Evolutionary conservation across 2,113 vertebrate species (phyloP).

Genomic region (Scortum barcoo): DNA sequence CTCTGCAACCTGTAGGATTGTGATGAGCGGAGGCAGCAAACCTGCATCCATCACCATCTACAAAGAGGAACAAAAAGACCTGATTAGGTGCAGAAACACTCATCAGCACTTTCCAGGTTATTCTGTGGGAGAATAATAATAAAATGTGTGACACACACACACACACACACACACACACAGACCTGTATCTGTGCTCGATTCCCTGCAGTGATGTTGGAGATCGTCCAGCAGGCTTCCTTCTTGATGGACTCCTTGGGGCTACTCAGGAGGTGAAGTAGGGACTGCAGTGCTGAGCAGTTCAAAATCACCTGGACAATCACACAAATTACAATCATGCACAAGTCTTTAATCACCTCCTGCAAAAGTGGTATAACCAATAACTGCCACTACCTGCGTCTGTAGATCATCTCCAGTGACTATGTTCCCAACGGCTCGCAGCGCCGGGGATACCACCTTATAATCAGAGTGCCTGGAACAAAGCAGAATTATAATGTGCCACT

Average conservation of each 20-base stretch:
- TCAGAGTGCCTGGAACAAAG: slow-evolving; percentile 91
- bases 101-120: neutral
- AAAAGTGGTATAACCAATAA: neutral
- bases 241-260: slow-evolving; percentile 99
- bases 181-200: slow-evolving; percentile 99
- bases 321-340: neutral
- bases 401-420: slow-evolving; percentile 98
- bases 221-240: slow-evolving; percentile 99
- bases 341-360: neutral
- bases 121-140: too few relatives aligned
- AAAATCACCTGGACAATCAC: slow-evolving; percentile 90
- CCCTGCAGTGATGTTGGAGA: slow-evolving; percentile 98
- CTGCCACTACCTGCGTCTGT: slow-evolving; percentile 92
- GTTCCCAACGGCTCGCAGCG: slow-evolving; percentile 95
- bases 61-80: neutral
- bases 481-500: slow-evolving; percentile 8
- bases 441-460: slow-evolving; percentile 98
- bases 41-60: slow-evolving; percentile 96
- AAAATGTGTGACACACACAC: too few relatives aligned
- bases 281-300: slow-evolving; percentile 97
- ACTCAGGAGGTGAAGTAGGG: slow-evolving; percentile 94
- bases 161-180: neutral
- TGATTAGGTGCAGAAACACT: neutral
- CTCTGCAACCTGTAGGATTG: slow-evolving; percentile 95
- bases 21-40: slow-evolving; percentile 95